Percentiles rank a stretch among this genome's conserved stretches.
phyloP scores from a whole-genome alignment of 2,797 vertebrate genomes.

The Sus cebifrons region DNA sequence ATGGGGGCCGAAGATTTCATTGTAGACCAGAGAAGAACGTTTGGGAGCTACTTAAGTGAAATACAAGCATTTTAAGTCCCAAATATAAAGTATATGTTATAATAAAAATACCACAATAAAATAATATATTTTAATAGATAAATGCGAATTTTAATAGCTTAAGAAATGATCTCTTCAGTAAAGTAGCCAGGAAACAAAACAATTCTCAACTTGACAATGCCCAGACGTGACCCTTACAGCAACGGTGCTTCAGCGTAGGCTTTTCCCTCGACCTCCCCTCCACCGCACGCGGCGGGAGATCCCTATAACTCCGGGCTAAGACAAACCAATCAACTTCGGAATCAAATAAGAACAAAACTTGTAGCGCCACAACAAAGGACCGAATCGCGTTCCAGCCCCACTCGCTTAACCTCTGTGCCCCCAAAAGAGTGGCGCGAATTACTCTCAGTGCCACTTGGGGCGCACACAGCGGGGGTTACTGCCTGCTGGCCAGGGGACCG shows the following conservation, averaged over 20 bases:
- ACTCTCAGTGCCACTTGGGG: neutral
- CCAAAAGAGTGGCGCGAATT: neutral
- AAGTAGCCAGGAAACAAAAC: neutral
- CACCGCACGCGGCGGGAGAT: neutral
- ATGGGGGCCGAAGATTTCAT: neutral
- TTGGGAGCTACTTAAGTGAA: neutral
- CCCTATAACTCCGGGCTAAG: neutral
- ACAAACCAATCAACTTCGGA: neutral
- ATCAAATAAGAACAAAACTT: neutral
- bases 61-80: neutral
- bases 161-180: neutral
- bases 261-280: no score
- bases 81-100: neutral
- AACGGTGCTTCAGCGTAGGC: neutral
- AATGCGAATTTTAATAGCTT: neutral
- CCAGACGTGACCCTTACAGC: neutral
- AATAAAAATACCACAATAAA: neutral
- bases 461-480: neutral
- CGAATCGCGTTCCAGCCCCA: neutral
- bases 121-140: neutral
- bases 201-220: neutral
- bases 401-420: neutral
- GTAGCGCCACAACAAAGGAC: neutral
- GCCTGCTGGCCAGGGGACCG: neutral
- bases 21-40: neutral